Conservation (phyloP, 92 coral and sea anemone genomes). For the Plumapathes pennacea region DNA sequence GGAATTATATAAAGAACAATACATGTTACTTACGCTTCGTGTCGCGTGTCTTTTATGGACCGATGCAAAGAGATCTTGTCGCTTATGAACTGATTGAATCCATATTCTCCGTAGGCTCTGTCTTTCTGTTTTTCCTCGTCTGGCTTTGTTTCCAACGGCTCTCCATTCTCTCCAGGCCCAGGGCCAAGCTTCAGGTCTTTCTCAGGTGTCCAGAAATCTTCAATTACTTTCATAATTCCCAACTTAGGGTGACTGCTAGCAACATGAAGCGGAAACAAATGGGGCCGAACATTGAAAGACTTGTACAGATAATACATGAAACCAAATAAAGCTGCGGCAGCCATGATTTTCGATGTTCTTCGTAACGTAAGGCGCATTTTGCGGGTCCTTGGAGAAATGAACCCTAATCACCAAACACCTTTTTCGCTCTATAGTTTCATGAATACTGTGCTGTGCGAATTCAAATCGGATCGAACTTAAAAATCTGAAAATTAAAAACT, state of each 20-base stretch:
- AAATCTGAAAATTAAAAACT: no score
- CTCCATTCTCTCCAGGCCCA: conserved; percentile 89
- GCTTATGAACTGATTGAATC: conserved; percentile 91
- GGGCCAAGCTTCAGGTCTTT: conserved; percentile 28
- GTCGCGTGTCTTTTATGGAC: conserved; percentile 80
- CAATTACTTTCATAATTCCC: conserved; percentile 56
- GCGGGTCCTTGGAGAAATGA: no score
- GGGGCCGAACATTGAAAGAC: conserved; percentile 12
- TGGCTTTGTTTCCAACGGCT: conserved; percentile 73
- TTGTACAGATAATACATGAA: conserved; percentile 18
- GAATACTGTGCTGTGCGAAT: no score
- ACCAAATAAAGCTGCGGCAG: background rate
- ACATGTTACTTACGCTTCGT: conserved; percentile 81
- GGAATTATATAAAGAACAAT: no score
- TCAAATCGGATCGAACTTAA: no score
- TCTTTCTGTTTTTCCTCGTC: conserved; percentile 65
- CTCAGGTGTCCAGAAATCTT: conserved; percentile 93
- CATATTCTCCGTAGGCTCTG: conserved; percentile 74
- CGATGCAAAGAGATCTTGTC: conserved; percentile 88
- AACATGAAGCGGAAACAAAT: conserved; percentile 31
- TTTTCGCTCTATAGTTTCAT: no score
- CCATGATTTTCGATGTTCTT: conserved; percentile 23
- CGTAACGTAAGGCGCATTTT: conserved; percentile 22
- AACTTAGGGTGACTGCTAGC: conserved; percentile 31
- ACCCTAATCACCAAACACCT: no score